Evolutionary conservation across 2,113 vertebrate genomes (phyloP), one percentile per base, ranked within the genome.

Genomic region (Hemibagrus wyckioides): DNA sequence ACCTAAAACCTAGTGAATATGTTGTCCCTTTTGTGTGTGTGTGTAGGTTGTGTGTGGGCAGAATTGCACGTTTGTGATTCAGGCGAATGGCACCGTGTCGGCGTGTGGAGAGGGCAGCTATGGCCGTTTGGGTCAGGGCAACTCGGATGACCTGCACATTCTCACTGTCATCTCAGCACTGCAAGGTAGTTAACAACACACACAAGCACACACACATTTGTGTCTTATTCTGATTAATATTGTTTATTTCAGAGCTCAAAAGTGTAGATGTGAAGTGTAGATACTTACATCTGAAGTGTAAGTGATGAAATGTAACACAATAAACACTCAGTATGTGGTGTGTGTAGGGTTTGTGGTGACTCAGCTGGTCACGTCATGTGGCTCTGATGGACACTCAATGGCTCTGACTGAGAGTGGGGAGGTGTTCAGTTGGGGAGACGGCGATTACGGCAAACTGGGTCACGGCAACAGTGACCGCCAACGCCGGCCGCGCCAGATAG

Each of bases 351-450:
- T 95, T 48, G 95, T 96, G 63, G 96, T 96, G 89, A 96, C 94
- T 41, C 95, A 95, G 79, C 91, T 96, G 90, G 95, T 94, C 80
- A 96, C 95, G 0, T 96, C 96, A 10, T 96, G 95, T 57, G 95
- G 95, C 1, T 96, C 95, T 0, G 96, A 96, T 44, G 96, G 95
- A 86, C 96, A 96, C 92, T 96, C 96, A 0, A 93, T 96, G 94
- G 95, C 95, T 21, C 91, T 96, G 86, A 96, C 94, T 25, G 96
- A 96, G 90, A 96, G 95, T 0, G 96, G 96, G 3, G 96, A 96
- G 89, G 96, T 96, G 57, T 96, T 96, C 93, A 96, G 95, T 87
- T 96, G 96, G 96, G 96, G 96, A 54, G 96, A 96, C 15, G 96
- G 96, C 41, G 96, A 96, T 87, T 96, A 96, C 13, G 96, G 96